A percentile compares a stretch with the other conserved stretches of the same genome.
phyloP scores from a whole-genome alignment of 2,888 invertebrate species.

The Torymus tubicola region DNA sequence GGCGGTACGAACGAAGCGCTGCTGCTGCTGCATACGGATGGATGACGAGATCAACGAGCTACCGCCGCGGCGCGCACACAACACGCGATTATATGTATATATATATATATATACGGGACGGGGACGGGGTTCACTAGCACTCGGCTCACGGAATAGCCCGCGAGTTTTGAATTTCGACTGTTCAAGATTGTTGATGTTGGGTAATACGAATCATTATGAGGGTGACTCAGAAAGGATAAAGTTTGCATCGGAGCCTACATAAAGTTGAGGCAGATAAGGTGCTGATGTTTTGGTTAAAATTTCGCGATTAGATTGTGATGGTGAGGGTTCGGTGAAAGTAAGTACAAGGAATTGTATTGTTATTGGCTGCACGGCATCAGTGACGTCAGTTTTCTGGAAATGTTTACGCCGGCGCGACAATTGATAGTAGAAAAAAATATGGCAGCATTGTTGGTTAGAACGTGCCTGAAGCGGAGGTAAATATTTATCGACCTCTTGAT shows the following conservation, averaged over 20 bases:
- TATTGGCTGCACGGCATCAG: too few species aligned
- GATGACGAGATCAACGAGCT: neutral
- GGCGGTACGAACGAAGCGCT: too few species aligned
- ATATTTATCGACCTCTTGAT: slow-evolving; percentile 36
- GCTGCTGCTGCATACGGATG: too few species aligned
- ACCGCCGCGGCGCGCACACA: neutral
- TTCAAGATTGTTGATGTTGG: too few species aligned
- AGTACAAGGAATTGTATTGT: too few species aligned
- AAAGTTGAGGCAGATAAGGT: too few species aligned
- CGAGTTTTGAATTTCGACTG: slow-evolving; percentile 60
- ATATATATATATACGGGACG: neutral
- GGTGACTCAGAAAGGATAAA: too few species aligned
- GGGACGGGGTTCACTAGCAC: slow-evolving; percentile 78
- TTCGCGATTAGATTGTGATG: too few species aligned
- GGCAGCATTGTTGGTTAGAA: slow-evolving; percentile 63
- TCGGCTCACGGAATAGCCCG: slow-evolving; percentile 76
- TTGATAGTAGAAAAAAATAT: slow-evolving; percentile 51
- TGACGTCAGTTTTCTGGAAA: neutral
- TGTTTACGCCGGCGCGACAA: neutral
- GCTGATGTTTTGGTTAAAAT: too few species aligned
- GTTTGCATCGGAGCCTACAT: too few species aligned
- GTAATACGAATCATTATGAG: neutral
- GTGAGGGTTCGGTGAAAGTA: too few species aligned
- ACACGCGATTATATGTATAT: neutral
- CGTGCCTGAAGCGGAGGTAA: slow-evolving; percentile 63